Evolutionary conservation across 37 sponge, comb jelly and placozoan genomes (phyloP).

Genomic region (Spongilla lacustris): DNA sequence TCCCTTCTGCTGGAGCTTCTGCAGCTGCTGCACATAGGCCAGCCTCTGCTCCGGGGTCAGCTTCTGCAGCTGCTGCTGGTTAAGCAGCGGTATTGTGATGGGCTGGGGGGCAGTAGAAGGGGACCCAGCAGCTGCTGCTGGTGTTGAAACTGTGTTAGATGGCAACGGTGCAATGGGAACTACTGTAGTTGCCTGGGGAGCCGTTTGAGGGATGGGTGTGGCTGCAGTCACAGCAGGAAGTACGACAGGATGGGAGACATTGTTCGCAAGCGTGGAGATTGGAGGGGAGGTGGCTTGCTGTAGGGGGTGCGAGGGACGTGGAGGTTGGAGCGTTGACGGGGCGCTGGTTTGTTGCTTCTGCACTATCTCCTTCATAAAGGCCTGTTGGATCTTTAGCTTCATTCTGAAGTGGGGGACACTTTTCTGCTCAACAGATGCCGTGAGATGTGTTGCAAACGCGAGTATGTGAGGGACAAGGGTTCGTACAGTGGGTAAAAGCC

Average conservation of each 20-base stretch:
- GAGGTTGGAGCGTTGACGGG: neutral
- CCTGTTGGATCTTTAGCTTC: constrained; percentile 62
- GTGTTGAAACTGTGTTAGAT: neutral
- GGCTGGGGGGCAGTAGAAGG: constrained; percentile 6
- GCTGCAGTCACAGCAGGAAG: neutral
- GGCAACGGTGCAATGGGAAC: neutral
- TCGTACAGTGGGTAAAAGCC: too few species aligned
- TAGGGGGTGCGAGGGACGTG: neutral
- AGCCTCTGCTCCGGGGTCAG: constrained; percentile 42
- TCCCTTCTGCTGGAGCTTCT: constrained; percentile 15
- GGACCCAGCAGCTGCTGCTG: neutral
- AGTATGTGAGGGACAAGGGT: neutral
- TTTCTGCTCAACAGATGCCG: constrained; percentile 15
- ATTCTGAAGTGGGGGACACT: constrained; percentile 80
- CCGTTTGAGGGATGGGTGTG: neutral
- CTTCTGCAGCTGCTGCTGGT: constrained; percentile 17
- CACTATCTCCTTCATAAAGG: constrained; percentile 52
- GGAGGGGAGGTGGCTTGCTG: neutral
- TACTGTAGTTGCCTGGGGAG: neutral
- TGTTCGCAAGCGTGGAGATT: neutral
- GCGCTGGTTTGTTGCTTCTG: constrained; percentile 26
- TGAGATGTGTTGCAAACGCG: neutral
- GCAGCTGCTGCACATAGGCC: constrained; percentile 28
- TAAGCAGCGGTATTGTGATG: neutral
- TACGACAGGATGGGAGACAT: neutral